Conservation (phyloP, 2,888 invertebrate species). For the Synergus itoensis region DNA sequence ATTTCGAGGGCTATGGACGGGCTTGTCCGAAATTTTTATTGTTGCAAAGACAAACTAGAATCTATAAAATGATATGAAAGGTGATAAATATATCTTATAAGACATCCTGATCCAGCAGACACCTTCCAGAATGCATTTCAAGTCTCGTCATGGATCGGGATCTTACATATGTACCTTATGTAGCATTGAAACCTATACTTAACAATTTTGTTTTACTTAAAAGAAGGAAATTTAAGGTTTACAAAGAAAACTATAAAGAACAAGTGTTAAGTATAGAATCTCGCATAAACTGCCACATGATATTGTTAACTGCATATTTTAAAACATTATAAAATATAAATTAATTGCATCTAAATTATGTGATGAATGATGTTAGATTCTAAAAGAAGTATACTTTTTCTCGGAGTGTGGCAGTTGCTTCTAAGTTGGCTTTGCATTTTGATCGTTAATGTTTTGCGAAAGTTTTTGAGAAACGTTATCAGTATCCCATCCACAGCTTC, state of each 20-base stretch:
- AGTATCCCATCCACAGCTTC: constrained; percentile 67
- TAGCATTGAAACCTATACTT: constrained; percentile 56
- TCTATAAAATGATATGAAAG: constrained; percentile 65
- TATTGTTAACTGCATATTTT: constrained; percentile 56
- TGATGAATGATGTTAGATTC: constrained; percentile 64
- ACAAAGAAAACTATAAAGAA: neutral
- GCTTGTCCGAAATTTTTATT: constrained; percentile 61
- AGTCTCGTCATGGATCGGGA: constrained; percentile 29
- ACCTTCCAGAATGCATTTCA: neutral
- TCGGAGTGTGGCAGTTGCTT: neutral
- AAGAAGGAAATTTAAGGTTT: neutral
- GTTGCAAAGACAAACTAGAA: constrained; percentile 59
- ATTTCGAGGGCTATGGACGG: constrained; percentile 69
- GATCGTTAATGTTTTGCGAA: neutral
- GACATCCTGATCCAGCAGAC: constrained; percentile 30
- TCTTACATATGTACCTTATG: constrained; percentile 59
- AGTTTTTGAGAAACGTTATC: constrained; percentile 4
- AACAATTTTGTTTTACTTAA: neutral
- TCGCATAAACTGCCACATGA: constrained; percentile 63
- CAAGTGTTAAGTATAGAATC: constrained; percentile 46
- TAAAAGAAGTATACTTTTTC: neutral
- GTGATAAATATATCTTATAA: constrained; percentile 62
- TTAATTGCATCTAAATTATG: constrained; percentile 71
- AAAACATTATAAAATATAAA: constrained; percentile 57
- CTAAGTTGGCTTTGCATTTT: neutral